Evolutionary conservation across 2,888 invertebrate species (phyloP).

Genomic region (Drosophila fulvimacula): DNA sequence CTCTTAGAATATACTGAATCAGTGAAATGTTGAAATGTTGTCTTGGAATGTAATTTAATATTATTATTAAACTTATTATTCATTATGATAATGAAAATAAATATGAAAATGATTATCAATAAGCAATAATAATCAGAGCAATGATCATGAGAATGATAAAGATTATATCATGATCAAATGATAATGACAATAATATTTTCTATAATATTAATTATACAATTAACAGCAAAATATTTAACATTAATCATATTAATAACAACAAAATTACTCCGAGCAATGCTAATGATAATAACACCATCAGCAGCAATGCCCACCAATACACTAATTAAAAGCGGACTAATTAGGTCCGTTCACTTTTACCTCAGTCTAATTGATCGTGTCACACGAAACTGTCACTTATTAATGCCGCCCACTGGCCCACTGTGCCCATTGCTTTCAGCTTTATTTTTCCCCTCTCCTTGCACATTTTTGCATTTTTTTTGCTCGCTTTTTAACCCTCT

Average conservation of each 20-base stretch:
- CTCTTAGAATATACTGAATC: too few relatives aligned
- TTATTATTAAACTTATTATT: too few relatives aligned
- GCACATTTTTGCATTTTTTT: too few relatives aligned
- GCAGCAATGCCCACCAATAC: too few relatives aligned
- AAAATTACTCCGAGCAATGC: background rate
- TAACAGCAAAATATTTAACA: background rate
- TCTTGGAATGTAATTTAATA: too few relatives aligned
- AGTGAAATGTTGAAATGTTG: too few relatives aligned
- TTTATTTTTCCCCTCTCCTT: background rate
- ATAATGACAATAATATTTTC: too few relatives aligned
- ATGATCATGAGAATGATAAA: too few relatives aligned
- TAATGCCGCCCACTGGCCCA: slow-evolving; percentile 10
- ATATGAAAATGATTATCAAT: too few relatives aligned
- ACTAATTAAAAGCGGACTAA: background rate
- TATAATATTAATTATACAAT: background rate
- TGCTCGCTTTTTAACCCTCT: background rate
- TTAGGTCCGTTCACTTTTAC: background rate
- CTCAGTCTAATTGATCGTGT: background rate
- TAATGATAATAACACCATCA: background rate
- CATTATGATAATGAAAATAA: too few relatives aligned
- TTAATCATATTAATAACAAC: background rate
- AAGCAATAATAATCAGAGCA: too few relatives aligned
- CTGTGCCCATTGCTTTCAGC: background rate
- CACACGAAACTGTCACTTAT: background rate
- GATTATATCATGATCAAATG: too few relatives aligned